Evolutionary conservation across 2,888 invertebrate genomes (phyloP), one percentile per base, ranked within the genome.

Genomic region (Nineta flava): DNA sequence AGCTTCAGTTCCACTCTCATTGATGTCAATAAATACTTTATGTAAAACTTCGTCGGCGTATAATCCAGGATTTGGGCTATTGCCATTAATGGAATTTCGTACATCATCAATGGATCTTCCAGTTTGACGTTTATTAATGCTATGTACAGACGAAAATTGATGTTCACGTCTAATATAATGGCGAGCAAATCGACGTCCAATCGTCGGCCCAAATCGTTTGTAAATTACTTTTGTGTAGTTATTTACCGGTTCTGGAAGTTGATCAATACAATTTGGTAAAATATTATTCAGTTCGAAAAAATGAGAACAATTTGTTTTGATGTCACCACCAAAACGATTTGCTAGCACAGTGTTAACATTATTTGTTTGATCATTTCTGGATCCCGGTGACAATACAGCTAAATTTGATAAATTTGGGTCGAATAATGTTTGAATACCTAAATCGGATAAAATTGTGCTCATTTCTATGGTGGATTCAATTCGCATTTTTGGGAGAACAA

Each of bases 401-500:
- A 88, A 73, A 64, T 87, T 83, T 1, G 83, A 79, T 47, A 65
- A 60, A 0, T 55, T 55, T 0, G 75, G 72, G 51, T 70, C 62
- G 60, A 90, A 88, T 52, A 88, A 66, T 1, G 79, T 71, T 2
- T 62, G 60, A 0, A 85, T 60, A 0, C 83, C 83, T 50, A 87
- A 60, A 2, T 62, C 59, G 53, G 73, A 63, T 3, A 87, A 64
- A 0, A 75, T 58, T 0, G 66, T 53, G 51, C 72, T 76, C 41
- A 87, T 62, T 54, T 74, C 71, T 2, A 75, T 57, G 0, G 70
- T 73, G 45, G 71, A 76, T 53, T 76, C 73, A 2, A 88, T 65
- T 56, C 79, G 76, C 79, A 88, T 81, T 62, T 81, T 83, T 1
- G 87, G 87, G 34, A 81, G 70, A 32, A 77, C 68, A 1, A 81